These are phyloP conservation scores for Hydrozoanthus tunicans DNA, from an alignment of 64 coral and sea anemone genomes.

Conservation along the genomic window DNA sequence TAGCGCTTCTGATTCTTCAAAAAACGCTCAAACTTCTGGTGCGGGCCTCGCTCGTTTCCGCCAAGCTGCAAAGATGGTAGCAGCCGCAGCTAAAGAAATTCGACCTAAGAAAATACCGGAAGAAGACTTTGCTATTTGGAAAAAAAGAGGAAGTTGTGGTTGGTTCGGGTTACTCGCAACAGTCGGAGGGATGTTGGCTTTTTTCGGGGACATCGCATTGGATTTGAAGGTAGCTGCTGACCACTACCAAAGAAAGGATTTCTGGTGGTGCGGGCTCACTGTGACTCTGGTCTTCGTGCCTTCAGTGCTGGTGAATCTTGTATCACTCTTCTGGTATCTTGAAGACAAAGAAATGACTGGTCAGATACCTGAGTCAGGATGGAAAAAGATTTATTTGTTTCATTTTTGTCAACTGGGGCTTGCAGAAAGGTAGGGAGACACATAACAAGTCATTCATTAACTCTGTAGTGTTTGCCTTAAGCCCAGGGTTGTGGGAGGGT, in stretches of 20 bases:
- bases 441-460: no score
- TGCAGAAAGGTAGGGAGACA: constrained; percentile 58
- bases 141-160: constrained; percentile 71
- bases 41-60: constrained; percentile 61
- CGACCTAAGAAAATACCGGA: constrained; percentile 36
- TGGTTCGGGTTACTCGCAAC: constrained; percentile 75
- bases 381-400: constrained; percentile 54
- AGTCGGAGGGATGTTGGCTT: constrained; percentile 58
- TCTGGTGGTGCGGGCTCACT: constrained; percentile 75
- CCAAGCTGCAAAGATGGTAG: constrained; percentile 65
- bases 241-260: constrained; percentile 54
- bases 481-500: no score
- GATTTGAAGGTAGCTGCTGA: constrained; percentile 85
- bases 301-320: constrained; percentile 66
- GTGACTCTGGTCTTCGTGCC: constrained; percentile 67
- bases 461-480: no score
- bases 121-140: constrained; percentile 75
- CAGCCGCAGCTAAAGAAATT: constrained; percentile 50
- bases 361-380: constrained; percentile 61
- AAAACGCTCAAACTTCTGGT: neutral
- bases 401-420: constrained; percentile 73
- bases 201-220: constrained; percentile 75
- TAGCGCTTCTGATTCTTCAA: constrained; percentile 4
- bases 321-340: constrained; percentile 88
- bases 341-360: constrained; percentile 58